These are phyloP conservation scores for Dromas ardeola DNA, from an alignment of 2,113 vertebrate genomes.

Conservation along the genomic window DNA sequence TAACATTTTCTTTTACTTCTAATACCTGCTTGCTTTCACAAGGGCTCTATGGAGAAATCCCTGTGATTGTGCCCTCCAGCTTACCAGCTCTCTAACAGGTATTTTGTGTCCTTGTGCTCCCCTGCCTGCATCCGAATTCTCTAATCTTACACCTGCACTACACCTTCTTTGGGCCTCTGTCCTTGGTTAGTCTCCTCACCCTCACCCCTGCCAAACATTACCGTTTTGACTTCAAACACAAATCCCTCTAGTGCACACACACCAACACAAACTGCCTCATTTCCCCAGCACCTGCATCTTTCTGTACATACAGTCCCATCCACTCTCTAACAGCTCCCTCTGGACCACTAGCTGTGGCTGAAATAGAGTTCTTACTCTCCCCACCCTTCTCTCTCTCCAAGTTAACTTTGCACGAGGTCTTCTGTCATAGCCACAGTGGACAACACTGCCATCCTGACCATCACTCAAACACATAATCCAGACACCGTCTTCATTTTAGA, in stretches of 20 bases:
- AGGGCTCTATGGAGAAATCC: neutral
- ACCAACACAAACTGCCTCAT: neutral
- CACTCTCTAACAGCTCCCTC: neutral
- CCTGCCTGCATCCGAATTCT: neutral
- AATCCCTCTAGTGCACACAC: neutral
- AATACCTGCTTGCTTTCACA: neutral
- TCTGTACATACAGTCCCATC: neutral
- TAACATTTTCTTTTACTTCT: neutral
- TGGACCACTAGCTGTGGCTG: neutral
- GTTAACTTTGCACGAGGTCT: neutral
- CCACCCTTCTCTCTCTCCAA: neutral
- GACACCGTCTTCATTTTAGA: neutral
- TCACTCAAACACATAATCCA: neutral
- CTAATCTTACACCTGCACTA: neutral
- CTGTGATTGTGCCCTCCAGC: neutral
- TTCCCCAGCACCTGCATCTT: neutral
- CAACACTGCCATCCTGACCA: neutral
- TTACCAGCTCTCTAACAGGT: neutral
- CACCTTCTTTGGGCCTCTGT: neutral
- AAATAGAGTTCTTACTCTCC: neutral
- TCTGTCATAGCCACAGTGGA: neutral
- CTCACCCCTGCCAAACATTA: neutral
- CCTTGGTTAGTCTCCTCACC: neutral
- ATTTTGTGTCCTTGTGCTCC: neutral
- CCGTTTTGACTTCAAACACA: neutral